Conservation (phyloP, 2,797 vertebrate species). For the Halcyon chelicuti region DNA sequence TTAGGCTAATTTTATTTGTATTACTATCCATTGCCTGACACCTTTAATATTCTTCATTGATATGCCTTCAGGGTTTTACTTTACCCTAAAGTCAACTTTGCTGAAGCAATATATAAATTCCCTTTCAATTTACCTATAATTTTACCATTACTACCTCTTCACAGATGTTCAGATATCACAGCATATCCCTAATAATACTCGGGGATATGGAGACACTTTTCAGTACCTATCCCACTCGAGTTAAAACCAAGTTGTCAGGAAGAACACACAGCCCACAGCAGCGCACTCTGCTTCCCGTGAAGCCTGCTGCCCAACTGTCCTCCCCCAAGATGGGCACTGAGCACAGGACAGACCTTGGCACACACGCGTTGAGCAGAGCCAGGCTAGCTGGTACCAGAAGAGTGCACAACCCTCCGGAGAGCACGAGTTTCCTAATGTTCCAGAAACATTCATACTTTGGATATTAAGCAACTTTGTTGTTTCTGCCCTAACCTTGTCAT, state of each 20-base stretch:
- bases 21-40: neutral
- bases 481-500: neutral
- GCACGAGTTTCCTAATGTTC: neutral
- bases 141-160: neutral
- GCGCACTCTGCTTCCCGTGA: neutral
- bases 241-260: neutral
- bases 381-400: neutral
- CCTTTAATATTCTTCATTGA: neutral
- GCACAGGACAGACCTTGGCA: neutral
- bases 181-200: neutral
- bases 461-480: neutral
- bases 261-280: rapidly evolving
- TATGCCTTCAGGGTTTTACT: neutral
- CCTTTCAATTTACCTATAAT: neutral
- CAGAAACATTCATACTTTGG: neutral
- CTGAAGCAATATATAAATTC: neutral
- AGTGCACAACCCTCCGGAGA: neutral
- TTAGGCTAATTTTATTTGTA: slow-evolving; percentile 49
- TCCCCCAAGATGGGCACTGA: neutral
- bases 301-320: neutral
- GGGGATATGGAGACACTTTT: neutral
- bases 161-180: neutral
- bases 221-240: neutral
- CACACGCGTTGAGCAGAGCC: neutral
- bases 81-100: neutral